These are phyloP conservation scores for Poliocrania exsul DNA, from an alignment of 2,797 vertebrate species.

Conservation along the genomic window DNA sequence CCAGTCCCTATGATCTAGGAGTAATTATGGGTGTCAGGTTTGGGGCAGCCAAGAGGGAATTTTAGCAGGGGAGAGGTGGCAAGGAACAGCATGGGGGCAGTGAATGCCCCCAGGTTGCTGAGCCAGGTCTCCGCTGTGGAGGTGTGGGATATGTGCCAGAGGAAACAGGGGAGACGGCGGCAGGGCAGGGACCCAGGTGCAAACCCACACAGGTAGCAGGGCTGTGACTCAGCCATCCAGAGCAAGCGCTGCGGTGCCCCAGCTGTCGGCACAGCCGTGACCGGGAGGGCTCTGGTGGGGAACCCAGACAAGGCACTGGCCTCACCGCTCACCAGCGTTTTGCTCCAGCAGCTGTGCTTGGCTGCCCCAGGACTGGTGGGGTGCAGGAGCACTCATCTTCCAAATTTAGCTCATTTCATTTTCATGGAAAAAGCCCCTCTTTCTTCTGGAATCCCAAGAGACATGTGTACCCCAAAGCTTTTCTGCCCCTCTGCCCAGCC, in stretches of 20 bases:
- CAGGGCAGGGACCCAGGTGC: neutral
- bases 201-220: neutral
- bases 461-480: neutral
- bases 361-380: neutral
- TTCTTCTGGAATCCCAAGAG: neutral
- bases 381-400: neutral
- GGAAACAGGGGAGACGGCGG: constrained; percentile 47
- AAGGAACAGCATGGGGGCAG: rapidly evolving
- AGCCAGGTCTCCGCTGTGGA: rapidly evolving
- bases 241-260: neutral
- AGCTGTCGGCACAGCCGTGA: neutral
- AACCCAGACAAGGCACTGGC: neutral
- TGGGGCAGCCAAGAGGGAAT: constrained; percentile 3
- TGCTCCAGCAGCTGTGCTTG: neutral
- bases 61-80: neutral
- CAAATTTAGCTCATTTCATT: neutral
- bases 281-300: rapidly evolving
- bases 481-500: neutral
- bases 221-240: constrained; percentile 19
- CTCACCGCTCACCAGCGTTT: rapidly evolving
- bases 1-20: neutral
- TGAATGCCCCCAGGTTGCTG: neutral
- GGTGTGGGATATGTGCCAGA: neutral
- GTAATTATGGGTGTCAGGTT: neutral
- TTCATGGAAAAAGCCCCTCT: neutral